Conservation (phyloP, 2,888 invertebrate genomes). For the Apotomis betuletana region DNA sequence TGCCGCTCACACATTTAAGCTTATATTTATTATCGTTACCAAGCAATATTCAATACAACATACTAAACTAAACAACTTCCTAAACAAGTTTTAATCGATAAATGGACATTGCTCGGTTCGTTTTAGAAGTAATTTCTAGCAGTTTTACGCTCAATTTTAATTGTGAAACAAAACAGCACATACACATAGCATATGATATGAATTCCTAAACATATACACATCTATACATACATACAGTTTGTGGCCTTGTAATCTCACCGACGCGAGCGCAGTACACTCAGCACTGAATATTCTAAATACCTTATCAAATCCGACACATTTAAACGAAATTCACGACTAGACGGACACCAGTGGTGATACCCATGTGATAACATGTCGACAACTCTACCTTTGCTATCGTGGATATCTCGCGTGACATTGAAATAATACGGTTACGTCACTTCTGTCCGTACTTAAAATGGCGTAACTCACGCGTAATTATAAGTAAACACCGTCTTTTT, state of each 20-base stretch:
- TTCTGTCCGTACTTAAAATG: background rate
- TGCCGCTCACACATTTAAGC: too few relatives aligned
- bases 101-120: too few relatives aligned
- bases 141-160: background rate
- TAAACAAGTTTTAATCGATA: too few relatives aligned
- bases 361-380: constrained; percentile 10
- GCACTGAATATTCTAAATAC: constrained; percentile 7
- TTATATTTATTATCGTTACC: too few relatives aligned
- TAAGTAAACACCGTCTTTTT: constrained; percentile 6
- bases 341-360: constrained; percentile 8
- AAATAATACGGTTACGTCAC: constrained; percentile 34
- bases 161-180: background rate
- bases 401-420: constrained; percentile 34
- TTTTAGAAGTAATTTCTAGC: background rate
- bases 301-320: constrained; percentile 31
- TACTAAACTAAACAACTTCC: too few relatives aligned
- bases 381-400: constrained; percentile 26
- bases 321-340: constrained; percentile 11
- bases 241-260: constrained; percentile 14
- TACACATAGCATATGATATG: background rate
- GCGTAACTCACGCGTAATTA: background rate
- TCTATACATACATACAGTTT: constrained; percentile 15
- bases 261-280: background rate
- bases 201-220: constrained; percentile 2
- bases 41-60: too few relatives aligned